Conservation (phyloP, 2,888 invertebrate genomes). For the Caenorhabditis imperialis region DNA sequence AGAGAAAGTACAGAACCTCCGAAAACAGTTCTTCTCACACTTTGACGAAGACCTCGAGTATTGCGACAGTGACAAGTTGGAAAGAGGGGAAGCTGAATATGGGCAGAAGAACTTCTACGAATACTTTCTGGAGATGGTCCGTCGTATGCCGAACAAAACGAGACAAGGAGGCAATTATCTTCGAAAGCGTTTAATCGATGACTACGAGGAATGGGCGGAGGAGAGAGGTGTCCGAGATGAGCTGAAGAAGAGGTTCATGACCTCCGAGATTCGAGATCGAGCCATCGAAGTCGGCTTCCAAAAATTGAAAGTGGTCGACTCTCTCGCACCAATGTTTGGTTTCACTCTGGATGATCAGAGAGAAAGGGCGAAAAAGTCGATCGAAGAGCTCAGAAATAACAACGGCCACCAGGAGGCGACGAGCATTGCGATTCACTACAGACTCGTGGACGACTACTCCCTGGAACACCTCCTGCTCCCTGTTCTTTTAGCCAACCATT, state of each 20-base stretch:
- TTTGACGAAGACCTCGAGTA: slow-evolving; percentile 20
- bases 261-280: too few relatives aligned
- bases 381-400: slow-evolving; percentile 1
- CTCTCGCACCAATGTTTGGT: slow-evolving; percentile 3
- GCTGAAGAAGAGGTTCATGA: too few relatives aligned
- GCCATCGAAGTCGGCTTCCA: neutral
- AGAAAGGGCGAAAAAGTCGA: neutral
- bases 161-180: neutral
- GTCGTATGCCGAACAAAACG: slow-evolving; percentile 17
- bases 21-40: neutral
- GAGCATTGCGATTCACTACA: slow-evolving; percentile 4
- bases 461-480: slow-evolving; percentile 30
- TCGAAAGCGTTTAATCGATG: neutral
- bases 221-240: neutral
- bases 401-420: slow-evolving; percentile 27
- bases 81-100: neutral
- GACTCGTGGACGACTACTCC: slow-evolving; percentile 9
- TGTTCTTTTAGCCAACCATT: too few relatives aligned
- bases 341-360: neutral
- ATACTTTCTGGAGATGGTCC: slow-evolving; percentile 5
- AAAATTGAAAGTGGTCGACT: neutral
- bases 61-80: neutral
- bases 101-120: slow-evolving; percentile 2
- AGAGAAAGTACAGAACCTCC: neutral
- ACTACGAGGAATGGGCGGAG: slow-evolving; percentile 3